Conservation (phyloP, 2,888 invertebrate species). For the Drosophila macrospina region DNA sequence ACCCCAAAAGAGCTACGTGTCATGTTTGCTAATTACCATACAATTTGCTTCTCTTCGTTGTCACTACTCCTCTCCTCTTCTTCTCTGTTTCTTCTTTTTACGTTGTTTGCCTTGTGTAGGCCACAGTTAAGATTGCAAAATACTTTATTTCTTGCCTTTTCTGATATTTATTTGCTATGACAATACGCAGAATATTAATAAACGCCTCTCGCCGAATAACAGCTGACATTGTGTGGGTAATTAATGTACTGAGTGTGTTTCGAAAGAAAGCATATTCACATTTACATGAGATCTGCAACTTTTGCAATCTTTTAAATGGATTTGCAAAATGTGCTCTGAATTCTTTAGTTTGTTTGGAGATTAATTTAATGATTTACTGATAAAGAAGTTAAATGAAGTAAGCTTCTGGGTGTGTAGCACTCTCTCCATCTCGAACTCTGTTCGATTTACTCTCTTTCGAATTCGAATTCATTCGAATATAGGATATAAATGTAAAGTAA, state of each 20-base stretch:
- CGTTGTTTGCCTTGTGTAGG: slow-evolving; percentile 29
- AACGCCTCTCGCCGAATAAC: slow-evolving; percentile 8
- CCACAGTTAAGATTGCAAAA: slow-evolving; percentile 47
- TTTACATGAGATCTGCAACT: neutral
- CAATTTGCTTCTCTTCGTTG: slow-evolving; percentile 9
- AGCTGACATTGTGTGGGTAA: slow-evolving; percentile 29
- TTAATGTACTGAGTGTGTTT: neutral
- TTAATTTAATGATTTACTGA: neutral
- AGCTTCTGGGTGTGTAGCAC: no score
- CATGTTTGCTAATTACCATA: slow-evolving; percentile 41
- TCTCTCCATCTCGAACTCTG: no score
- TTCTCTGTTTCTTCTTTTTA: neutral
- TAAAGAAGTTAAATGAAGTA: neutral
- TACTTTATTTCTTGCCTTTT: slow-evolving; percentile 8
- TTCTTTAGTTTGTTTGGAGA: neutral
- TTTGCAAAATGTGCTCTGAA: neutral
- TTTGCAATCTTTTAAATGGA: slow-evolving; percentile 4
- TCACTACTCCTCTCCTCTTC: neutral
- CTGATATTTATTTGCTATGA: slow-evolving; percentile 18
- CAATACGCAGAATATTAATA: slow-evolving; percentile 53
- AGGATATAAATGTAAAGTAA: no score
- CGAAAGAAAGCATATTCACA: neutral
- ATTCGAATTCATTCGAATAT: no score
- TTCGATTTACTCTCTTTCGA: no score
- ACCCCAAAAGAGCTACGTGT: slow-evolving; percentile 44